Percentiles rank a stretch among this genome's conserved stretches.
phyloP scores from a whole-genome alignment of 2,797 vertebrate species.

The Poecile montanus region DNA sequence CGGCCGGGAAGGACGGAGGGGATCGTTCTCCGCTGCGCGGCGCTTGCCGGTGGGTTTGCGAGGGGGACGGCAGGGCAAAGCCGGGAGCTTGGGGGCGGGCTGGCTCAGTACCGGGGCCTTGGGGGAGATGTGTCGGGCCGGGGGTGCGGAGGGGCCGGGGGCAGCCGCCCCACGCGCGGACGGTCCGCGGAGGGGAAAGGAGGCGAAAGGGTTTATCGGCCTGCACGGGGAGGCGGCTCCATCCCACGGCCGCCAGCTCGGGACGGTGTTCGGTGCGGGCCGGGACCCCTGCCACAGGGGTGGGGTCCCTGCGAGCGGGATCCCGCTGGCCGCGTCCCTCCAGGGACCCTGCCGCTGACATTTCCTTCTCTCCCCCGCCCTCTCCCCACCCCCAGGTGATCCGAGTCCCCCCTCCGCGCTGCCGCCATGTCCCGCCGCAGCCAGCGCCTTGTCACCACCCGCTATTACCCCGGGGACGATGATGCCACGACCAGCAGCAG shows the following conservation, averaged over 20 bases:
- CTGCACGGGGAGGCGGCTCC: background rate
- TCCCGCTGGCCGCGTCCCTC: background rate
- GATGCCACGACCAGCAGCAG: conserved; percentile 66
- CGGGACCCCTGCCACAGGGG: background rate
- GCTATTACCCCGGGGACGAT: conserved; percentile 72
- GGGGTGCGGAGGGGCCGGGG: background rate
- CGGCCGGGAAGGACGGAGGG: background rate
- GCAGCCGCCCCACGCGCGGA: background rate
- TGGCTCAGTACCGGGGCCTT: background rate
- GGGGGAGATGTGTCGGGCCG: background rate
- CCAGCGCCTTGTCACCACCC: conserved; percentile 72
- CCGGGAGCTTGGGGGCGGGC: no score
- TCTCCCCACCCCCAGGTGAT: background rate
- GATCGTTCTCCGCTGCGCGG: background rate
- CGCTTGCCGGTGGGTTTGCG: background rate
- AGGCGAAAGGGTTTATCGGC: background rate
- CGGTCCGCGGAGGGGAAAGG: background rate
- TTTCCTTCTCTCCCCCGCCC: background rate
- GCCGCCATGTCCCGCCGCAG: conserved; percentile 78
- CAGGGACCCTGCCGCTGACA: background rate
- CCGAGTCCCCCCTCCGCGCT: background rate
- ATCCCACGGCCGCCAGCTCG: background rate
- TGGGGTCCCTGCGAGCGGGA: background rate
- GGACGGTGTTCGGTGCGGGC: background rate
- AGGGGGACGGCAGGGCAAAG: background rate